Evolutionary conservation across 1,140 invertebrate genomes (phyloP).

Genomic region (Ruditapes philippinarum): DNA sequence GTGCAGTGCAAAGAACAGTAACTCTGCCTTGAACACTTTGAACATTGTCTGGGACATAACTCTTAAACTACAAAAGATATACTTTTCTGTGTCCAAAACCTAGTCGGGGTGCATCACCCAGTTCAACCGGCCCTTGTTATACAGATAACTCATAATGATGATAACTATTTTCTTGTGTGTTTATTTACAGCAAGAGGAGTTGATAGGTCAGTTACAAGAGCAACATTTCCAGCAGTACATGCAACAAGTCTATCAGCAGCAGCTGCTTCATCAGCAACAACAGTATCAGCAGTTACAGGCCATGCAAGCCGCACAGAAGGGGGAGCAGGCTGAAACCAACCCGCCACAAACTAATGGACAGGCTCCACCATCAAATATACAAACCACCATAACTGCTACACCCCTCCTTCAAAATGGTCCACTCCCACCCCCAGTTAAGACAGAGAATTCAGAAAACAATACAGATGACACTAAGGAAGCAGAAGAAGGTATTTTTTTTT

Average conservation of each 20-base stretch:
- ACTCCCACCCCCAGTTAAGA: neutral
- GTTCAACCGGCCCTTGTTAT: too few relatives aligned
- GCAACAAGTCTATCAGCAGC: conserved; percentile 92
- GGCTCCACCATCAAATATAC: conserved; percentile 33
- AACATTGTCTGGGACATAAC: too few relatives aligned
- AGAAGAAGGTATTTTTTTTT: conserved; percentile 67
- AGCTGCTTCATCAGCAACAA: conserved; percentile 85
- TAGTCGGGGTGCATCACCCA: too few relatives aligned
- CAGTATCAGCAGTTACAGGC: conserved; percentile 80
- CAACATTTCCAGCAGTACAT: conserved; percentile 99
- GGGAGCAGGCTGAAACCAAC: conserved; percentile 2
- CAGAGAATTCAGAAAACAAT: conserved; percentile 5
- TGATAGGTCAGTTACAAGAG: conserved; percentile 97
- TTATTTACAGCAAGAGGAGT: conserved; percentile 92
- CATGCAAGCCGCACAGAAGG: conserved; percentile 71
- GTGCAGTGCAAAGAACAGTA: too few relatives aligned
- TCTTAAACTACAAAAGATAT: too few relatives aligned
- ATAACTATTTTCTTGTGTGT: too few relatives aligned
- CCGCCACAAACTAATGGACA: conserved; percentile 42
- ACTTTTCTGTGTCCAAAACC: too few relatives aligned
- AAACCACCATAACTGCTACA: conserved; percentile 31
- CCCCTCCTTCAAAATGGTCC: conserved; percentile 62
- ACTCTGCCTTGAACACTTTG: too few relatives aligned
- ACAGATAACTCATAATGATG: too few relatives aligned
- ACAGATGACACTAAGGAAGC: conserved; percentile 53